Evolutionary conservation across 2,888 invertebrate species (phyloP).

Genomic region (Heliconius hortense): DNA sequence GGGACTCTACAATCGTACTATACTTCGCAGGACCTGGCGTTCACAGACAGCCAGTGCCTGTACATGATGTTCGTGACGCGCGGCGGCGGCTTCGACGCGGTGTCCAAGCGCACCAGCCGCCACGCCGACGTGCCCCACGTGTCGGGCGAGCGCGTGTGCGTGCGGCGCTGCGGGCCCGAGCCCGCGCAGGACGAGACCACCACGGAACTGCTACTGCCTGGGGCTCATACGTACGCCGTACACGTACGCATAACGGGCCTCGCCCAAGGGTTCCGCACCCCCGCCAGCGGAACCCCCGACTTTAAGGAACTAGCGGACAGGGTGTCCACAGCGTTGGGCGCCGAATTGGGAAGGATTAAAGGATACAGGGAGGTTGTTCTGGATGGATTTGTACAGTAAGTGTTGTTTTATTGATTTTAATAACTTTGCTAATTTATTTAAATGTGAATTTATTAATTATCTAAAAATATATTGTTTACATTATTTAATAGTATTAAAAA

Average conservation of each 20-base stretch:
- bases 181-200: slow-evolving; percentile 83
- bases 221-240: slow-evolving; percentile 86
- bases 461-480: no score
- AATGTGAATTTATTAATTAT: no score
- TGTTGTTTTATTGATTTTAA: slow-evolving; percentile 39
- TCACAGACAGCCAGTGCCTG: slow-evolving; percentile 90
- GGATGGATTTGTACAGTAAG: slow-evolving; percentile 87
- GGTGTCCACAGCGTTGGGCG: slow-evolving; percentile 50
- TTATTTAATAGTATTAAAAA: no score
- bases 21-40: slow-evolving; percentile 91
- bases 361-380: slow-evolving; percentile 88
- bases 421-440: no score
- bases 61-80: slow-evolving; percentile 94
- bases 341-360: slow-evolving; percentile 50
- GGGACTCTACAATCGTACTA: no score
- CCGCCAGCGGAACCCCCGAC: slow-evolving; percentile 86
- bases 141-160: slow-evolving; percentile 90
- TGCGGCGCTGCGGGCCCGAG: slow-evolving; percentile 86
- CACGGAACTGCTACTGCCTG: slow-evolving; percentile 83
- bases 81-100: slow-evolving; percentile 91
- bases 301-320: slow-evolving; percentile 87
- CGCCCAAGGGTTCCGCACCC: slow-evolving; percentile 89
- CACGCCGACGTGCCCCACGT: slow-evolving; percentile 88
- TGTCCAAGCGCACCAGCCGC: slow-evolving; percentile 92
- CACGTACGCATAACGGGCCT: slow-evolving; percentile 88